phyloP scores from a whole-genome alignment of 2,797 vertebrate genomes.

The Falco concolor region DNA sequence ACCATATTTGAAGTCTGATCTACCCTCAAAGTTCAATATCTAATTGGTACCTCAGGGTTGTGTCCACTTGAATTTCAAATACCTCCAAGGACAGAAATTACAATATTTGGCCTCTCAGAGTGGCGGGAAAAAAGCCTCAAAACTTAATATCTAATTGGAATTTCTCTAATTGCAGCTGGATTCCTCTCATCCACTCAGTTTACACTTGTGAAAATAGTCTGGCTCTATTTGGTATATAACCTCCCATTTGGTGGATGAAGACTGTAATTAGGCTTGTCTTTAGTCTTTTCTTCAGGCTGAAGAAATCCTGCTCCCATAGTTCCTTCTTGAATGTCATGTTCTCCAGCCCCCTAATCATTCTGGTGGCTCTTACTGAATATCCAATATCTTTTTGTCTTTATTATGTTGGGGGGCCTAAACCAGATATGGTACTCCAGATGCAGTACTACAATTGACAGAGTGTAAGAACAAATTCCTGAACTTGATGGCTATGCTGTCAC shows the following conservation, averaged over 20 bases:
- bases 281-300: background rate
- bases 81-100: background rate
- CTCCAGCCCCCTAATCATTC: background rate
- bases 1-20: background rate
- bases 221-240: background rate
- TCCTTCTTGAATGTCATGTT: background rate
- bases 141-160: background rate
- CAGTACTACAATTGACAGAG: background rate
- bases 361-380: background rate
- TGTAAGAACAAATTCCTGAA: background rate
- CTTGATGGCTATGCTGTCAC: background rate
- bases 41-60: background rate
- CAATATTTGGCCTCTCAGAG: background rate
- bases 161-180: background rate
- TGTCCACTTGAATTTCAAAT: background rate
- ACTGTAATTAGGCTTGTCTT: background rate
- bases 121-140: fast-evolving
- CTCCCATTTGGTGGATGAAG: background rate
- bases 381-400: background rate
- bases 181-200: background rate
- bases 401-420: background rate
- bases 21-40: background rate
- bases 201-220: background rate
- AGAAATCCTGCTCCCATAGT: background rate
- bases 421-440: background rate